Conservation (phyloP, 2,888 invertebrate genomes). For the Calameuta pallipes region DNA sequence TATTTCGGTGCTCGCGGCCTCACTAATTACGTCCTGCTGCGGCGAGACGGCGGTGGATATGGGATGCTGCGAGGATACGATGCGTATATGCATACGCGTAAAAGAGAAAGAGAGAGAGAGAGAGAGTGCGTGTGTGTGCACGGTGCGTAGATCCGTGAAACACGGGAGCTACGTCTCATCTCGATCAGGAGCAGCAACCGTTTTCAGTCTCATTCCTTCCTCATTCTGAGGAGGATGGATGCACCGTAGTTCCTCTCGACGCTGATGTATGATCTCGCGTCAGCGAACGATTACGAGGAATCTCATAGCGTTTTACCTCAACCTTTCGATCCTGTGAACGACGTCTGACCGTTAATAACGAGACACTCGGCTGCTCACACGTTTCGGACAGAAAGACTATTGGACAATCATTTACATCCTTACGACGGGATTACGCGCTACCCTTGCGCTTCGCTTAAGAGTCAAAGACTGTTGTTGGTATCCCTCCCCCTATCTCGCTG, state of each 20-base stretch:
- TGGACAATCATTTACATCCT: background rate
- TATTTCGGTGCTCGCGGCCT: slow-evolving; percentile 24
- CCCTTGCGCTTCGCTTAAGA: background rate
- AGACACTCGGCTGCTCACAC: background rate
- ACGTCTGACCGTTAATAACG: background rate
- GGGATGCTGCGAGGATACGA: background rate
- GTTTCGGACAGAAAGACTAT: background rate
- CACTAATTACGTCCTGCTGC: slow-evolving; percentile 28
- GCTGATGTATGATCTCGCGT: slow-evolving; percentile 40
- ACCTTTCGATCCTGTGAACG: background rate
- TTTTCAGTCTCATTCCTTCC: background rate
- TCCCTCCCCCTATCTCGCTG: background rate
- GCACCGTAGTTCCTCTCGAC: slow-evolving; percentile 10
- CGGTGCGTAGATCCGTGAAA: background rate
- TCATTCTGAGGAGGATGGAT: background rate
- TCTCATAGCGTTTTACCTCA: background rate
- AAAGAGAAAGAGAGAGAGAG: background rate
- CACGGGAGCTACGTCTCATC: background rate
- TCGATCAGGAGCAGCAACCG: background rate
- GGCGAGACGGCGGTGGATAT: background rate
- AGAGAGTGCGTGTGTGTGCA: background rate
- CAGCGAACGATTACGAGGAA: slow-evolving; percentile 33
- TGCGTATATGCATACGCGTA: background rate
- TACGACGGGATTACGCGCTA: background rate
- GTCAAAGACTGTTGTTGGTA: background rate